Base-by-base conservation (phyloP, 2,888 invertebrate genomes). In the Trachelus troglodyta region DNA sequence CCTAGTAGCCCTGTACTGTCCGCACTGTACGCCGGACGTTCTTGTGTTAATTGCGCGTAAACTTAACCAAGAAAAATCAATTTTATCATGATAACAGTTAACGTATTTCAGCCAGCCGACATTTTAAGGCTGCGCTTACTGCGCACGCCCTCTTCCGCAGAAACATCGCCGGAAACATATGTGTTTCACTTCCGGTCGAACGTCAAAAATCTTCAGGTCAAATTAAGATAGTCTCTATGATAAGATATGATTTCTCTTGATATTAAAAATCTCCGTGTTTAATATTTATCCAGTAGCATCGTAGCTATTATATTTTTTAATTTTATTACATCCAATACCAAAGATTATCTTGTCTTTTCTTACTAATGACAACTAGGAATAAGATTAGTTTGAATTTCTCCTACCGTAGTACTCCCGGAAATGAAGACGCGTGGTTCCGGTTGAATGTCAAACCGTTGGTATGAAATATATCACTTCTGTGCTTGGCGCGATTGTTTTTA, bases 71-170 rank as follows among this genome's bases (percentile, higher is more conserved):
- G 81, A 80, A 84, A 87, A 83, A 85, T 84, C 81, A 84, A 85
- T 85, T 84, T 77, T 83, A 77, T 83, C 86, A 86, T 87, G 86
- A 87, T 87, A 88, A 88, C 86, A 85, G 83, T 85, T 85, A 83
- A 86, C 89, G 88, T 89, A 87, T 83, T 85, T 89, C 88, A 88
- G 83, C 86, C 88, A 88, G 88, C 87, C 90, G 90, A 90, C 90
- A 91, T 90, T 86, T 89, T 90, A 87, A 86, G 87, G 82, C 87
- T 84, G 84, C 84, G 85, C 80, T 77, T 75, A 83, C 77, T 85
- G 88, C 89, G 90, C 89, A 81, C 85, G 87, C 87, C 86, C 85
- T 37, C 69, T 35, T 78, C 78, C 81, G 84, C 84, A 83, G 76
- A 83, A 85, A 79, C 81, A 80, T 82, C 78, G 79, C 85, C 88